Percentiles rank a stretch among this genome's conserved stretches.
phyloP scores from a whole-genome alignment of 1,140 invertebrate species.

The Habropoda laboriosa region DNA sequence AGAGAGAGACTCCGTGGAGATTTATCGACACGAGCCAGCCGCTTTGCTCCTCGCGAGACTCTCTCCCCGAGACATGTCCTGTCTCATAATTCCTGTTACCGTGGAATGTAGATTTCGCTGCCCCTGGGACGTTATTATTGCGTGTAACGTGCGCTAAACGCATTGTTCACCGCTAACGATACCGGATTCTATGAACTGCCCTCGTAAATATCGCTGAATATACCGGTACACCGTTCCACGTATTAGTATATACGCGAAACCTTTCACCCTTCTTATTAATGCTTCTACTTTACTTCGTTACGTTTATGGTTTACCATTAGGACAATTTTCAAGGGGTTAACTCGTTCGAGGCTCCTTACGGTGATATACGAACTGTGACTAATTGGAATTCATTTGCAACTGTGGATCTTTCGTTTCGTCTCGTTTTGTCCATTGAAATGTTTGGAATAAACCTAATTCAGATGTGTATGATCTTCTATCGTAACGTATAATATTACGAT shows the following conservation, averaged over 20 bases:
- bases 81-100: constrained; percentile 48
- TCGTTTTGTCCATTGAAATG: too few relatives aligned
- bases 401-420: too few relatives aligned
- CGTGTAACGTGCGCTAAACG: constrained; percentile 40
- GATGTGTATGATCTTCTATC: too few relatives aligned
- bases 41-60: not conserved
- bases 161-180: constrained; percentile 43
- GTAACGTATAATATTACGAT: too few relatives aligned
- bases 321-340: too few relatives aligned
- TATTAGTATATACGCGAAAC: not conserved
- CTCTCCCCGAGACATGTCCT: constrained; percentile 31
- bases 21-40: constrained; percentile 62
- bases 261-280: not conserved
- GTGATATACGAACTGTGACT: too few relatives aligned
- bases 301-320: too few relatives aligned
- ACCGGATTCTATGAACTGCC: constrained; percentile 10
- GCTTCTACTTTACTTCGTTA: not conserved
- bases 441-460: too few relatives aligned
- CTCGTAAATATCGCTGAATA: not conserved
- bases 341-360: too few relatives aligned
- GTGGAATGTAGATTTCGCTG: constrained; percentile 50
- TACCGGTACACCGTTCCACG: not conserved
- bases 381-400: too few relatives aligned
- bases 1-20: constrained; percentile 59
- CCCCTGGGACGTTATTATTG: constrained; percentile 43